Conservation (phyloP, 2,113 vertebrate species). For the Mobula birostris region DNA sequence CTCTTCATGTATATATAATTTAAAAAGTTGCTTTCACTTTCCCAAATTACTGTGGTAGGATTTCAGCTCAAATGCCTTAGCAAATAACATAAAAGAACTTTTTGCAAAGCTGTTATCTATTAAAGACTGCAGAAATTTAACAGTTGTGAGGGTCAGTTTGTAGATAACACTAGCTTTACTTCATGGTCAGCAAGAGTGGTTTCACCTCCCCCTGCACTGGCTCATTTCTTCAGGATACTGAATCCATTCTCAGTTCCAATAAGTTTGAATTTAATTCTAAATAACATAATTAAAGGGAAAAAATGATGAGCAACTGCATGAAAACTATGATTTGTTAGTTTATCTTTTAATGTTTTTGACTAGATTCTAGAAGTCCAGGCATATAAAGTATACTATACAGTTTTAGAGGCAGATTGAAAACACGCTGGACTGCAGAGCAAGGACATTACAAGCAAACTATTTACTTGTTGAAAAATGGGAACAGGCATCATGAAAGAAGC, state of each 20-base stretch:
- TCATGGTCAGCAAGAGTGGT: neutral
- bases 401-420: slow-evolving; percentile 3
- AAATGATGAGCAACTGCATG: neutral
- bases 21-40: neutral
- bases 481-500: neutral
- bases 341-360: neutral
- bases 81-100: neutral
- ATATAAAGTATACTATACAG: neutral
- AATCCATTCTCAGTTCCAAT: neutral
- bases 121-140: neutral
- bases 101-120: neutral
- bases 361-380: neutral
- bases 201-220: neutral
- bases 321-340: neutral
- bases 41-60: neutral
- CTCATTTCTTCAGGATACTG: neutral
- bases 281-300: neutral
- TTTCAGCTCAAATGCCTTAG: neutral
- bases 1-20: neutral
- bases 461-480: neutral
- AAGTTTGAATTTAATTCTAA: neutral
- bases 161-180: neutral
- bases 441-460: neutral
- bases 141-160: neutral
- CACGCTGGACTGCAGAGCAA: neutral